Evolutionary conservation across 2,888 invertebrate genomes (phyloP), one percentile per base, ranked within the genome.

Genomic region (Caenorhabditis sp.): DNA sequence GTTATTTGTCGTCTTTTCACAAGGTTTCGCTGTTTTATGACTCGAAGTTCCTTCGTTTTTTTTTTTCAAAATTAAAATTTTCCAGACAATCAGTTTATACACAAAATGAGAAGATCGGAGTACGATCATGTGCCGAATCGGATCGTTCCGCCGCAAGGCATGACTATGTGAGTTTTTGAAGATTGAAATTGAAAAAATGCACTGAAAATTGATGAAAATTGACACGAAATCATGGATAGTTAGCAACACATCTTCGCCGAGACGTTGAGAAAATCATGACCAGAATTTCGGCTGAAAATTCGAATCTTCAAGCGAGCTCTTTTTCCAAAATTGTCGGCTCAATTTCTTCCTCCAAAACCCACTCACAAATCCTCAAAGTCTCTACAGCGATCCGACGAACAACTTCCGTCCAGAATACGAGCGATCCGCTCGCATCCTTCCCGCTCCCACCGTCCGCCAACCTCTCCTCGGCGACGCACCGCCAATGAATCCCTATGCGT

Each of bases 51-150:
- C 31, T 31, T 31, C 4, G 31, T 7, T 31, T 6, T 31, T 47
- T 19, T 47, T n/a, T 47, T 19, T 47, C 19, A 19, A 47, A 38
- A 38, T 2, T 10, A 38, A 38, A 10, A 38, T 38, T 19, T 47
- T 19, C 0, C 28, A 58, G 26, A 58, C 31, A 56, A 54, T n/a
- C n/a, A 5, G 4, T 54, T 26, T 26, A 16, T 5, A n/a, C n/a
- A 47, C 14, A 49, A 68, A 41, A 79, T 79, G 79, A 41, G 70
- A 35, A n/a, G 64, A 22, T 14, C 54, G 0, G 56, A 49, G 0
- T 70, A 64, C 19, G 70, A 79, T 8, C 63, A 70, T 8, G 70
- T 79, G 35, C 79, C 79, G 8, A 70, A 79, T 58, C 24, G 79
- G 26, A 79, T 79, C 4, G 56, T 47, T 8, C 47, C 79, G 4